phyloP scores from a whole-genome alignment of 2,797 vertebrate genomes.

The Manis crassicaudata region DNA sequence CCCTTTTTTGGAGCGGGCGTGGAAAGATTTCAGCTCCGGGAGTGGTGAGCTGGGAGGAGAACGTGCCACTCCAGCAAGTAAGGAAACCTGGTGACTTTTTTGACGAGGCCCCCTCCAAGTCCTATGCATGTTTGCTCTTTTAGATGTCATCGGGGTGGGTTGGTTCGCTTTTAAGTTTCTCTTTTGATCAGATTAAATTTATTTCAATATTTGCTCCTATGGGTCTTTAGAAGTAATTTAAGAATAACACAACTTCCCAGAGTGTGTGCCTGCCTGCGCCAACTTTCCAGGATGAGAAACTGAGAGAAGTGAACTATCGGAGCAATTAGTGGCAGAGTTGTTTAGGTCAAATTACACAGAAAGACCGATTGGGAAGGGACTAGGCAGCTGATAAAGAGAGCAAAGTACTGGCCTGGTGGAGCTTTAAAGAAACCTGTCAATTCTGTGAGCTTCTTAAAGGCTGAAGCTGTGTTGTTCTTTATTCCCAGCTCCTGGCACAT shows the following conservation, averaged over 20 bases:
- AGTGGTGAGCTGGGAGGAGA: background rate
- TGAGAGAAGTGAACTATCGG: background rate
- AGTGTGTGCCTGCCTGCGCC: background rate
- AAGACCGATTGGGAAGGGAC: background rate
- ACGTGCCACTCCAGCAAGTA: background rate
- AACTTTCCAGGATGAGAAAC: background rate
- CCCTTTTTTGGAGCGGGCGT: background rate
- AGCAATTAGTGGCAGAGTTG: background rate
- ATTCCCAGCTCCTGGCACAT: background rate
- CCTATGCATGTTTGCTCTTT: background rate
- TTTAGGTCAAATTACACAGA: conserved; percentile 38
- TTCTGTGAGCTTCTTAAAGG: background rate
- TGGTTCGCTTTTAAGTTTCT: background rate
- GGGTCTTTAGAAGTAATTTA: background rate
- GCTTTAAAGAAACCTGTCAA: background rate
- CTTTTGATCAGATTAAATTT: background rate
- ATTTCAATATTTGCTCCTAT: background rate
- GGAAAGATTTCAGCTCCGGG: background rate
- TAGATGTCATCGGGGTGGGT: background rate
- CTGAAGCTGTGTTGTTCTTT: background rate
- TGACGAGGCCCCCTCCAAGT: background rate
- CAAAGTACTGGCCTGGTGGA: background rate
- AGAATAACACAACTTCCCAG: background rate
- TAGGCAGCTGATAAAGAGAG: background rate
- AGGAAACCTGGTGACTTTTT: background rate